Conservation (phyloP, 2,888 invertebrate species). For the Diogma glabrata region DNA sequence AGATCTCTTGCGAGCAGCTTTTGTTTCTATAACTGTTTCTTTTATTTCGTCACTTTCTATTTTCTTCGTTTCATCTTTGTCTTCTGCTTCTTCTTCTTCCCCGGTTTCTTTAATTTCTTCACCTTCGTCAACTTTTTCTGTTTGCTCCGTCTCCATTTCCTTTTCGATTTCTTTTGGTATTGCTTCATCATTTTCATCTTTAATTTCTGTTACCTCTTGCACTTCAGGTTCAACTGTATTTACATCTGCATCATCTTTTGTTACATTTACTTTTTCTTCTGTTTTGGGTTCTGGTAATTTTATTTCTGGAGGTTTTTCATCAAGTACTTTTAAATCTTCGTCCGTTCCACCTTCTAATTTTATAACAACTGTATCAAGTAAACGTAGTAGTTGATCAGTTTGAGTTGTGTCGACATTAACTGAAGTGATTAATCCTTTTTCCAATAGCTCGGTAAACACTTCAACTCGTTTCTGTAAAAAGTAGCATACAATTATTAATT, state of each 20-base stretch:
- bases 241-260: slow-evolving; percentile 23
- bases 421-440: slow-evolving; percentile 57
- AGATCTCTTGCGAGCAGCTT: slow-evolving; percentile 26
- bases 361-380: slow-evolving; percentile 93
- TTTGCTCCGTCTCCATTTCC: slow-evolving; percentile 31
- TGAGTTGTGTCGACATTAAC: slow-evolving; percentile 79
- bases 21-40: slow-evolving; percentile 30
- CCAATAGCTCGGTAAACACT: slow-evolving; percentile 77
- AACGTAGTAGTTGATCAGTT: slow-evolving; percentile 65
- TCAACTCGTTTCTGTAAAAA: slow-evolving; percentile 69
- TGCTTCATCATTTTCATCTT: slow-evolving; percentile 14
- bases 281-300: slow-evolving; percentile 9
- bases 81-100: slow-evolving; percentile 34
- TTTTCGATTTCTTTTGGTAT: slow-evolving; percentile 18
- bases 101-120: slow-evolving; percentile 38
- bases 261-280: slow-evolving; percentile 2
- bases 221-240: slow-evolving; percentile 17
- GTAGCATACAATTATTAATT: too few species aligned
- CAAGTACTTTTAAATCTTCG: slow-evolving; percentile 77
- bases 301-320: slow-evolving; percentile 44
- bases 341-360: slow-evolving; percentile 89
- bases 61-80: slow-evolving; percentile 34
- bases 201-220: slow-evolving; percentile 11
- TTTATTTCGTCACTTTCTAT: not conserved
- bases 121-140: slow-evolving; percentile 37